phyloP scores from a whole-genome alignment of 2,113 vertebrate species.

The Mus spicilegus region DNA sequence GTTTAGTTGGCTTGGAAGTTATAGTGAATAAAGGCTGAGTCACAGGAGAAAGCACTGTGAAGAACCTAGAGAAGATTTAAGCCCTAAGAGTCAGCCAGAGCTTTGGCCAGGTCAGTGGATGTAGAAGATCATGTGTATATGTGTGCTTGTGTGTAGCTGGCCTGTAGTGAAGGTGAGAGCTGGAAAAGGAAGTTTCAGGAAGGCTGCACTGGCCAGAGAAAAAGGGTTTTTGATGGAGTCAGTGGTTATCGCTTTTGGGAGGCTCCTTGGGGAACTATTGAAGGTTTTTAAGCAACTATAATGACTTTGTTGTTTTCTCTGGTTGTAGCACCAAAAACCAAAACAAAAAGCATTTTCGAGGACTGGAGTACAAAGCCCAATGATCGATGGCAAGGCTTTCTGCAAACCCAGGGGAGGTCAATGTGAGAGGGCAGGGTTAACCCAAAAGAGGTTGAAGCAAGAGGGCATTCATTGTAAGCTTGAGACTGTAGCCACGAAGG shows the following conservation, averaged over 20 bases:
- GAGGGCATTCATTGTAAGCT: accelerated
- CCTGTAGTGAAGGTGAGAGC: accelerated
- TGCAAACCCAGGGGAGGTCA: neutral
- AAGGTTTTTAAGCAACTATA: neutral
- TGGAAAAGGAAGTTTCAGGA: neutral
- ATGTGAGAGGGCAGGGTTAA: neutral
- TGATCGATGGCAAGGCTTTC: neutral
- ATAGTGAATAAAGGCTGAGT: neutral
- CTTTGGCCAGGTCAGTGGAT: neutral
- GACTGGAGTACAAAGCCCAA: neutral
- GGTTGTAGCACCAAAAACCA: neutral
- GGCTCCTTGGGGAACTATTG: neutral
- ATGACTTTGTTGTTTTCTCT: neutral
- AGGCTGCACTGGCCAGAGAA: no score
- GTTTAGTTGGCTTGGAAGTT: neutral
- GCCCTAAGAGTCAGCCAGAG: no score
- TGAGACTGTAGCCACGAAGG: no score
- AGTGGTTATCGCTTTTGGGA: neutral
- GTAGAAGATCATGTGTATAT: neutral
- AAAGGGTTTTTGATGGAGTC: neutral
- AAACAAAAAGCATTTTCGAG: neutral
- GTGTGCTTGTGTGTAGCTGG: accelerated
- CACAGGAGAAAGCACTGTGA: neutral
- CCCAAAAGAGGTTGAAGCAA: neutral
- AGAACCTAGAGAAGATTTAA: neutral